Percentiles rank a stretch among this genome's conserved stretches.
Evolutionary conservation across 2,113 vertebrate genomes (phyloP).

Genomic region (Heterotilapia buettikoferi): DNA sequence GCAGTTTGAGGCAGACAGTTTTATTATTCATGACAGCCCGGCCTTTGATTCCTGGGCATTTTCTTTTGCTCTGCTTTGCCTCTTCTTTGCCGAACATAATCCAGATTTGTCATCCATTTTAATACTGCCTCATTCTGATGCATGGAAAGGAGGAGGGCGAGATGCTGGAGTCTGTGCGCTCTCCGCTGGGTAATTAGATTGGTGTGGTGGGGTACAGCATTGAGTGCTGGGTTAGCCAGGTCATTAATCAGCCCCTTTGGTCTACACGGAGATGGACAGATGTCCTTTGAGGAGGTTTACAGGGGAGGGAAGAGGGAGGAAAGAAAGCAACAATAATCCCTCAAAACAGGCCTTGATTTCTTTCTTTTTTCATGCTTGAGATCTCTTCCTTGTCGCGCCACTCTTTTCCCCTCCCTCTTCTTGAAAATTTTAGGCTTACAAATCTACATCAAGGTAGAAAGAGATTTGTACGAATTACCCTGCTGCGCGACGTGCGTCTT

Average conservation of each 20-base stretch:
- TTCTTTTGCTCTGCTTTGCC: conserved; percentile 18
- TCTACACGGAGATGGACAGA: conserved; percentile 43
- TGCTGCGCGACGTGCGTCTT: background rate
- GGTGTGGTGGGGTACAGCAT: conserved; percentile 25
- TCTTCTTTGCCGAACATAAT: conserved; percentile 31
- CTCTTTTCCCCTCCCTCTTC: background rate
- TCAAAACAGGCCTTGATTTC: background rate
- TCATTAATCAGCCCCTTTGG: conserved; percentile 53
- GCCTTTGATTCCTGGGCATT: conserved; percentile 45
- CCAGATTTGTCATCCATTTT: conserved; percentile 59
- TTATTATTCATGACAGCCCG: conserved; percentile 59
- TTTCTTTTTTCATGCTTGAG: background rate
- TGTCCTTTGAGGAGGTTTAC: conserved; percentile 40
- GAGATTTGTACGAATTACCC: conserved; percentile 8
- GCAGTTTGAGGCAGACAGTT: conserved; percentile 43
- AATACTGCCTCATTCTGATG: conserved; percentile 46
- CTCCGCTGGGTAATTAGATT: conserved; percentile 54
- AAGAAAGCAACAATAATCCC: conserved; percentile 5
- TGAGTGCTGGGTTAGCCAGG: conserved; percentile 42
- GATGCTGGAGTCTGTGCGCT: conserved; percentile 27
- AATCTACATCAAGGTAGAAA: background rate
- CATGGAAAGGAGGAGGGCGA: conserved; percentile 7
- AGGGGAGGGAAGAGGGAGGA: background rate
- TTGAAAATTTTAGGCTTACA: background rate
- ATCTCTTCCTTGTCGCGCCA: background rate